Conservation (phyloP, 2,113 vertebrate genomes). For the Ameiurus melas region DNA sequence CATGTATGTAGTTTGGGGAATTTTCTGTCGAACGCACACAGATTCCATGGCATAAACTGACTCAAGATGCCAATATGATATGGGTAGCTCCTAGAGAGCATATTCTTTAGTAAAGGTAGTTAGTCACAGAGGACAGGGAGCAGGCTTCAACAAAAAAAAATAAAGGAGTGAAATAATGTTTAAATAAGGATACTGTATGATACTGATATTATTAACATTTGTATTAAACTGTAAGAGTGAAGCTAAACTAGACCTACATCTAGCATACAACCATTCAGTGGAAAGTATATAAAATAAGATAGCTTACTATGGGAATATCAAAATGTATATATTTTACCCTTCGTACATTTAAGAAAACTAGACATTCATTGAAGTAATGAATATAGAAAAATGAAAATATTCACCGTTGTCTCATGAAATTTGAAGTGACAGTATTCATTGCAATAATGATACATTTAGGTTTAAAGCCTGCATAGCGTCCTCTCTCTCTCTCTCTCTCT, state of each 20-base stretch:
- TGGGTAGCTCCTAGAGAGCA: not conserved
- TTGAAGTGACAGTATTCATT: not conserved
- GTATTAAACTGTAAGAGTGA: not conserved
- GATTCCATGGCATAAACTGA: not conserved
- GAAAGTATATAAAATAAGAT: not conserved
- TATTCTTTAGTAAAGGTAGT: not conserved
- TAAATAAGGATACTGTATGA: not conserved
- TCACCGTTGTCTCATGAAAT: not conserved
- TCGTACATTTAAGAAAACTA: not conserved
- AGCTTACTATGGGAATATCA: not conserved
- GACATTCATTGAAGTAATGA: conserved; percentile 11
- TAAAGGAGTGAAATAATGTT: not conserved
- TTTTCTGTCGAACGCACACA: not conserved
- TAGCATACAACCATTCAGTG: not conserved
- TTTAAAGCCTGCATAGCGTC: not conserved
- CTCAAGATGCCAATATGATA: not conserved
- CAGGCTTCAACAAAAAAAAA: not conserved
- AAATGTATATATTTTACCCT: not conserved
- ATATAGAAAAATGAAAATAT: not conserved
- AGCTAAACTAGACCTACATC: not conserved
- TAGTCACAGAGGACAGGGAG: not conserved
- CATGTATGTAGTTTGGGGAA: not conserved
- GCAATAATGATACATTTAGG: not conserved
- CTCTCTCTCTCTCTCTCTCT: conserved; percentile 28
- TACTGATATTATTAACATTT: not conserved